phyloP scores from a whole-genome alignment of 1,140 invertebrate genomes.

The Heliothis virescens region DNA sequence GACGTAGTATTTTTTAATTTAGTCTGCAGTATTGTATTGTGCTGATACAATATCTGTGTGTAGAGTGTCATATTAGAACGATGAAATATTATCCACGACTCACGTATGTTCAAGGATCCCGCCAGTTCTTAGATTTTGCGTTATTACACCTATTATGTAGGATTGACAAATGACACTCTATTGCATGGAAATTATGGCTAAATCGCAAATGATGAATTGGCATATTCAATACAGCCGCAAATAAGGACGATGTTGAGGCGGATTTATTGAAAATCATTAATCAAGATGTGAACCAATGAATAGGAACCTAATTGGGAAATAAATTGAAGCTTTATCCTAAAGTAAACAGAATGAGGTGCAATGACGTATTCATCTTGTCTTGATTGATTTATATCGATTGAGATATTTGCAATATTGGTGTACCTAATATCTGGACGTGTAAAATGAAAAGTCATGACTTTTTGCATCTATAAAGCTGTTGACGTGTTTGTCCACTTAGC shows the following conservation, averaged over 20 bases:
- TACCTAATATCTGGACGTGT: not conserved
- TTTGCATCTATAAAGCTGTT: not conserved
- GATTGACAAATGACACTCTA: slow-evolving; percentile 34
- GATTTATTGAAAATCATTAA: slow-evolving; percentile 19
- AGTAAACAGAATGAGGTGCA: slow-evolving; percentile 6
- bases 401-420: not conserved
- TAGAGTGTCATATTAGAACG: slow-evolving; percentile 30
- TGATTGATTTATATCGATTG: not conserved
- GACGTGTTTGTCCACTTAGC: not conserved
- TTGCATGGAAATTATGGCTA: not conserved
- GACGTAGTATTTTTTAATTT: not conserved
- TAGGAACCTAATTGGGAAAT: slow-evolving; percentile 5
- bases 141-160: slow-evolving; percentile 21
- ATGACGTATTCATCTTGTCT: not conserved
- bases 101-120: slow-evolving; percentile 31
- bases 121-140: slow-evolving; percentile 19
- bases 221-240: slow-evolving; percentile 22
- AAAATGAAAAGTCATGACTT: slow-evolving; percentile 17
- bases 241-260: not conserved
- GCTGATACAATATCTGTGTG: slow-evolving; percentile 11
- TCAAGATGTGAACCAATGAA: slow-evolving; percentile 28
- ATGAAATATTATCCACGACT: slow-evolving; percentile 14
- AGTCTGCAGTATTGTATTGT: not conserved
- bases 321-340: not conserved
- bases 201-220: slow-evolving; percentile 21